Evolutionary conservation across 2,888 invertebrate species (phyloP).

Genomic region (Trichopria drosophilae): DNA sequence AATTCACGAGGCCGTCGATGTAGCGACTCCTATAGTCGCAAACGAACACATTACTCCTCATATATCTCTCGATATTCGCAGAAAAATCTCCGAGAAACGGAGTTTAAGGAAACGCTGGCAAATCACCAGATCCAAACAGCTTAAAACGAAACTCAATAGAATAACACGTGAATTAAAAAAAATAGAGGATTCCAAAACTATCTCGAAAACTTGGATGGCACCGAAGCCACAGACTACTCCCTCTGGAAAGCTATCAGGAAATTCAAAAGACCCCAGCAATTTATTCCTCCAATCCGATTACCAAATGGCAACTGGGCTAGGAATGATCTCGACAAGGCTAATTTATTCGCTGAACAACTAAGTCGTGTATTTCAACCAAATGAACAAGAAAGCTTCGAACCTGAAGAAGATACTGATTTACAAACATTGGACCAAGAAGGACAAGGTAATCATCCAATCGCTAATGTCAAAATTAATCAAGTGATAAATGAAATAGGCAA

Average conservation of each 20-base stretch:
- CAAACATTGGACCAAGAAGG: background rate
- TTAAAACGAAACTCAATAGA: slow-evolving; percentile 3
- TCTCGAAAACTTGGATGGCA: background rate
- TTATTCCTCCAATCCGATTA: slow-evolving; percentile 1
- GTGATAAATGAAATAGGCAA: too few relatives aligned
- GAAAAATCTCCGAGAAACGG: background rate
- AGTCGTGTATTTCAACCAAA: background rate
- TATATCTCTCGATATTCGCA: background rate
- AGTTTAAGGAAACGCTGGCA: background rate
- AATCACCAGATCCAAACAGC: background rate
- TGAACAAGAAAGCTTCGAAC: background rate
- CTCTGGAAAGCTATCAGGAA: too few relatives aligned
- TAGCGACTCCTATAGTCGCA: background rate
- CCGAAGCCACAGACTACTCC: too few relatives aligned
- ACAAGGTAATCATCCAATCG: too few relatives aligned
- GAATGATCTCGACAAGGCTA: background rate
- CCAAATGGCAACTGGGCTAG: background rate
- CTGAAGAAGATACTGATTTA: background rate
- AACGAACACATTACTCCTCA: too few relatives aligned
- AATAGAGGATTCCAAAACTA: background rate
- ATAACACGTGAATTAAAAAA: background rate
- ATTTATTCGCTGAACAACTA: background rate
- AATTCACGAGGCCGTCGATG: background rate
- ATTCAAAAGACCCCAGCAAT: background rate
- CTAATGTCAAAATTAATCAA: background rate